Base-by-base conservation (phyloP, 1,140 invertebrate species). In the Arion vulgaris region DNA sequence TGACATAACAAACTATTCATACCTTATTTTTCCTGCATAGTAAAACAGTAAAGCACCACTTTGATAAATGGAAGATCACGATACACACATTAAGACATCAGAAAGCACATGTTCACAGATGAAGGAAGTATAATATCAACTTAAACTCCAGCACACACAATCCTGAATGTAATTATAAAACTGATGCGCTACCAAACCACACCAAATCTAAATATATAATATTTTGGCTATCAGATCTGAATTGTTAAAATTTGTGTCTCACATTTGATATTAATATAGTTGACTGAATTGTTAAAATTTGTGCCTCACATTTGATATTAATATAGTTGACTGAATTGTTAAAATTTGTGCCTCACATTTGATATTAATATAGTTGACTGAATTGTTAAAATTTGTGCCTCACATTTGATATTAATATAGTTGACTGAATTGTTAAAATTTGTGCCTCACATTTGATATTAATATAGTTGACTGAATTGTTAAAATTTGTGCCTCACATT, bases 1-100 rank as follows among this genome's bases (percentile, higher is more conserved):
- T 28, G 32, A 66, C n/a, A 32, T 66, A 66, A 66, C 19, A 66
- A 66, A 34, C 28, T 28, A 66, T 34, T 66, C n/a, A 66, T 32
- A 7, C 17, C 62, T 28, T 66, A n/a, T 66, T 66, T 66, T n/a
- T 66, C 32, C 62, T 66, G 62, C 62, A 66, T 66, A 66, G 62
- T 66, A 66, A 66, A 32, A 34, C 62, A 38, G n/a, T 41, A 73
- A 41, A 73, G 45, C 71, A 41, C 71, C 28, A n/a, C 32, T 26
- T 17, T 38, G 71, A 49, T 49, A 41, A 39, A 32, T 39, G 26
- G 71, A 41, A 41, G 45, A 15, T 49, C 38, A 49, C 32, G 19
- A 45, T 28, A 45, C 74, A 51, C 32, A 51, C 32, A 41, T 11
- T 17, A 41, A 38, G 34, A 28, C 45, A 45, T 15, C 41, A 7